Evolutionary conservation across 2,888 invertebrate genomes (phyloP), one percentile per base, ranked within the genome.

Genomic region (Rhynchonema sp.): DNA sequence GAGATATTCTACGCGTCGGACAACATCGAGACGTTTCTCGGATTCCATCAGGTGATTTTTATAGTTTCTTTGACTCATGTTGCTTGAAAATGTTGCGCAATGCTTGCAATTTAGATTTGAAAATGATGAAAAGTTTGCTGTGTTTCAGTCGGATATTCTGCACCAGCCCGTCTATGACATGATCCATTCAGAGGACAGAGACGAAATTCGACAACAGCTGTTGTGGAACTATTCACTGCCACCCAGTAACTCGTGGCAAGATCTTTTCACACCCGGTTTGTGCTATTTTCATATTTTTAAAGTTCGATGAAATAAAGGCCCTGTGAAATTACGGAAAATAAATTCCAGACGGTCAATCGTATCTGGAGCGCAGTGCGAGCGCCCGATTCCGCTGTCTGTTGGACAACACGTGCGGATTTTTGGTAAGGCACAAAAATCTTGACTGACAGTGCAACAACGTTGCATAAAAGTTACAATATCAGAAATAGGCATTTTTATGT

Each of bases 1-100:
- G 98, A 98, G 78, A 94, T 99, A 58, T 98, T 98, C 82, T 98
- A 94, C 79, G 94, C 94, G 62, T 94, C 96, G 64, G 89, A 96
- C 80, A 94, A 92, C 78, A 96, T 99, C 76, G 98, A 98, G 80
- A 92, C 89, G 76, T 99, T 94, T 80, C 82, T 98, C 73, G 98
- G 98, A 77, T 98, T 99, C 81, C 96, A 98, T 81, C 98, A 98
- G 86, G 96, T 96, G 80, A 79, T 79, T 63, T 38, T 17, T 38
- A n/a, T n/a, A n/a, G n/a, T n/a, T n/a, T n/a, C n/a, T n/a, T n/a
- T n/a, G n/a, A n/a, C n/a, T n/a, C n/a, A n/a, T n/a, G n/a, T n/a
- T n/a, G n/a, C n/a, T n/a, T n/a, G n/a, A n/a, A n/a, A n/a, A n/a
- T n/a, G n/a, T n/a, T n/a, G n/a, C n/a, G n/a, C n/a, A n/a, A n/a